These are phyloP conservation scores for Umimayanthus chanpuru DNA, from an alignment of 92 coral and sea anemone genomes.

Conservation along the genomic window DNA sequence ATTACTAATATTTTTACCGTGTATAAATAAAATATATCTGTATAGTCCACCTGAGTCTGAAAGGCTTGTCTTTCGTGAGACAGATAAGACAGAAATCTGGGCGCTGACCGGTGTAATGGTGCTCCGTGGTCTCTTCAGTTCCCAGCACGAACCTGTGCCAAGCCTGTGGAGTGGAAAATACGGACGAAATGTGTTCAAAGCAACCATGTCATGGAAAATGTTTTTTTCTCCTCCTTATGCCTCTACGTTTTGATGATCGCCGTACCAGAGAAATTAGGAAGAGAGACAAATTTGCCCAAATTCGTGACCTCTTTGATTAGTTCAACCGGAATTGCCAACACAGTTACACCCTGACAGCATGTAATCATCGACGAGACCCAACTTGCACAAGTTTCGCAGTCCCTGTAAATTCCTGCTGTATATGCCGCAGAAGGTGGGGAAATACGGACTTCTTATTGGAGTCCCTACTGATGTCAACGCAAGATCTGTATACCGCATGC, in stretches of 20 bases:
- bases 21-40: too few relatives aligned
- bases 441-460: not conserved
- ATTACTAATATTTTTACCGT: too few relatives aligned
- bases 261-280: too few relatives aligned
- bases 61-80: not conserved
- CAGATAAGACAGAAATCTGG: conserved; percentile 1
- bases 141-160: not conserved
- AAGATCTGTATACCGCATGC: not conserved
- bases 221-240: not conserved
- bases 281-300: not conserved
- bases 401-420: not conserved
- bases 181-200: not conserved
- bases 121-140: not conserved
- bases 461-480: not conserved
- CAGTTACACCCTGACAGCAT: too few relatives aligned
- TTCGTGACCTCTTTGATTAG: not conserved
- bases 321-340: not conserved
- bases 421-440: not conserved
- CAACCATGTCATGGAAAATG: not conserved
- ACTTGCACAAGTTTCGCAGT: too few relatives aligned
- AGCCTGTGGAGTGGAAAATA: not conserved
- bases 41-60: too few relatives aligned
- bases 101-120: not conserved
- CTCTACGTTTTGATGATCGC: not conserved
- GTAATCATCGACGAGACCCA: too few relatives aligned